Conservation (phyloP, 2,113 vertebrate genomes). For the Erythrocercus mccallii region DNA sequence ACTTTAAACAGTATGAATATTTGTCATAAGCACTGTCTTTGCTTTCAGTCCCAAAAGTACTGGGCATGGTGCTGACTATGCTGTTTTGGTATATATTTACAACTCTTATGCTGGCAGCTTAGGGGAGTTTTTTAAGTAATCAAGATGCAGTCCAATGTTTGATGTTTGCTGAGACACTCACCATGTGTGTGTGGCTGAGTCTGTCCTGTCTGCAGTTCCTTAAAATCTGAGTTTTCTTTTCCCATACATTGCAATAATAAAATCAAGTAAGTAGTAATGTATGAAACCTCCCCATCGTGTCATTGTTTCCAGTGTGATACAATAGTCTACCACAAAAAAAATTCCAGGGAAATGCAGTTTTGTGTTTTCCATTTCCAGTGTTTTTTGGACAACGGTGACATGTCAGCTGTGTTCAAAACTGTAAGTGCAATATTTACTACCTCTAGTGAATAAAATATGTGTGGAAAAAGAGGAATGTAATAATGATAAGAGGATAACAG, state of each 20-base stretch:
- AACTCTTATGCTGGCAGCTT: not conserved
- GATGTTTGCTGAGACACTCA: not conserved
- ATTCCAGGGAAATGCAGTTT: not conserved
- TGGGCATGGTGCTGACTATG: not conserved
- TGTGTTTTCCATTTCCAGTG: not conserved
- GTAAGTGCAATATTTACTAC: not conserved
- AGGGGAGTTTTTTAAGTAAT: not conserved
- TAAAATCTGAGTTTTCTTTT: not conserved
- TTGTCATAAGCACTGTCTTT: not conserved
- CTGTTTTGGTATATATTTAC: not conserved
- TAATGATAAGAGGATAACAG: not conserved
- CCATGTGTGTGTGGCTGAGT: not conserved
- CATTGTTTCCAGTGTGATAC: not conserved
- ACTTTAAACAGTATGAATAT: not conserved
- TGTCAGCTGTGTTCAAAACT: not conserved
- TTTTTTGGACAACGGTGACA: not conserved
- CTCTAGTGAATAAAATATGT: not conserved
- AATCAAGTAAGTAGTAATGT: not conserved
- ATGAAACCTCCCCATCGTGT: not conserved
- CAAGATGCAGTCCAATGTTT: not conserved
- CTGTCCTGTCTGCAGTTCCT: not conserved
- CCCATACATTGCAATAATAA: not conserved
- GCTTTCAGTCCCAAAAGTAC: not conserved
- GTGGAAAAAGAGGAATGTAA: not conserved
- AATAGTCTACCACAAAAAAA: not conserved